Base-by-base conservation (phyloP, 2,113 vertebrate species). In the Delphinapterus leucas region DNA sequence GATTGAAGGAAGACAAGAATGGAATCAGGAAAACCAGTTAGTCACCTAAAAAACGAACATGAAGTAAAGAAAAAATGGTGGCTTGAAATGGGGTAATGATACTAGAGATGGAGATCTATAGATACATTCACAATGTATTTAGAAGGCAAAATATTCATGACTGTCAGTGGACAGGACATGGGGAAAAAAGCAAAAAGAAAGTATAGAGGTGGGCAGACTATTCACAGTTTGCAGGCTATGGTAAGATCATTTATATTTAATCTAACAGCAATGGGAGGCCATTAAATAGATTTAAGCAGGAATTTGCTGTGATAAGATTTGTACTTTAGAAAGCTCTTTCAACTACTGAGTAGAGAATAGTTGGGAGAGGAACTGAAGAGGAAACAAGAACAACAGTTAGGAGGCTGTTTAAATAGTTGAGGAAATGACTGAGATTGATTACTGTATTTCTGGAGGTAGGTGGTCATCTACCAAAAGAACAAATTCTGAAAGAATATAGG, bases 191-290 rank as follows among this genome's bases (percentile, higher is more conserved):
- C 53, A 83, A 84, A 55, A 41, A 31, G 15, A 4, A 60, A 77
- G 17, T 49, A 2, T 55, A 86, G 41, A 97, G 4, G 28, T n/a
- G 84, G 33, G 13, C 14, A 91, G 38, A 79, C 28, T 67, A 96
- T 20, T 97, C 28, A 71, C 38, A 25, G n/a, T 6, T 58, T 89
- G 7, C 36, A 77, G 38, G 41, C 8, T 33, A 94, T 76, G 26
- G 82, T 95, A 65, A 90, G 55, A 90, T 83, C 31, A 94, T 49
- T 90, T 85, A 55, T 63, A 93, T 81, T 81, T 93, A 85, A 83
- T 95, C 47, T 88, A 93, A 86, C 23, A 94, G 53, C 47, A 92
- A 70, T 53, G 15, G 38, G 33, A 95, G 65, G 41, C 10, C 65
- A 95, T 77, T 83, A 63, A 83, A 92, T 90, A 91, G 47, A 92